A percentile compares a stretch with the other conserved stretches of the same genome.
Conservation (phyloP, 2,797 vertebrate genomes). For the Brachyrhaphis roseni region DNA sequence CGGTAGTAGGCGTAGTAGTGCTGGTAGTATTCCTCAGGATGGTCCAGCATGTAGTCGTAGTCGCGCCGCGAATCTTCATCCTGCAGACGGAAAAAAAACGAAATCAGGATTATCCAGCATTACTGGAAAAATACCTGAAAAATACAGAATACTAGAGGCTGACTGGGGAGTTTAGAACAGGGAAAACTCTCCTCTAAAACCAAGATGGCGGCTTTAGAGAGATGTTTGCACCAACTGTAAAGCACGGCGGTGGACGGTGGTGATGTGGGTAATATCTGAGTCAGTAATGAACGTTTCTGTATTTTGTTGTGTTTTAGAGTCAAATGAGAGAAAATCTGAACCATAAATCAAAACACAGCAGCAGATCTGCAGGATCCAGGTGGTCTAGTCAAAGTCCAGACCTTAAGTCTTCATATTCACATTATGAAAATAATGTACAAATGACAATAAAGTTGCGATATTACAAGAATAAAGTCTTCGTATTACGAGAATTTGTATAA, state of each 20-base stretch:
- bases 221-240: background rate
- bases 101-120: no score
- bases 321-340: background rate
- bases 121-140: no score
- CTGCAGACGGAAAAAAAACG: constrained; percentile 60
- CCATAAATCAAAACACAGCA: background rate
- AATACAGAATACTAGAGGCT: background rate
- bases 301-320: background rate
- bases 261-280: background rate
- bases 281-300: background rate
- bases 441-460: no score
- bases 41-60: constrained; percentile 98
- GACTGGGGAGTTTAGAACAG: background rate
- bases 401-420: background rate
- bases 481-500: no score
- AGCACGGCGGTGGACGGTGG: background rate
- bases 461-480: background rate
- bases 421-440: no score
- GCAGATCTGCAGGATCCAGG: background rate
- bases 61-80: constrained; percentile 95
- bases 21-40: constrained; percentile 95
- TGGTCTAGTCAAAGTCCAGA: background rate
- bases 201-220: background rate
- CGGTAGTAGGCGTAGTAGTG: constrained; percentile 97
- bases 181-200: background rate